Base-by-base conservation (phyloP, 2,888 invertebrate species). In the Embidobia sp. region DNA sequence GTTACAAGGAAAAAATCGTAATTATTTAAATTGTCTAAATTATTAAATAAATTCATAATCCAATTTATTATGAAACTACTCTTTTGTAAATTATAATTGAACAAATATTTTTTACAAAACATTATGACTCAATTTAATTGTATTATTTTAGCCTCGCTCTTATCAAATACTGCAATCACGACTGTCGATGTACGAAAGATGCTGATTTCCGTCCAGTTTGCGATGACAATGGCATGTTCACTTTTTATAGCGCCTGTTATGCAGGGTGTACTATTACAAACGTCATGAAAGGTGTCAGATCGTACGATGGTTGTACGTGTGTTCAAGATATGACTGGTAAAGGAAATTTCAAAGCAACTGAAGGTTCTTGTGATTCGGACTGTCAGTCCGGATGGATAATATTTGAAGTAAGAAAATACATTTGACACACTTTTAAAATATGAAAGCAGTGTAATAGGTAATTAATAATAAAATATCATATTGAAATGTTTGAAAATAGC, bases 161-260 rank as follows among this genome's bases (percentile, higher is more conserved):
- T 0, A 89, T 49, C 22, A 90, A 90, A 11, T 91, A 88, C 59
- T 93, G 93, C 80, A 92, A 93, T 74, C 87, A 86, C 22, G 83
- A 91, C 33, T 93, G 93, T 79, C 88, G 90, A 13, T 93, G 93
- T 81, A 86, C 88, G 6, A 83, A 85, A 11, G 85, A 89, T 19
- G 89, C 90, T 16, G 87, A 90, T 44, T 94, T 94, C 81, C 91
- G 92, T 61, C 94, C 94, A 0, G 91, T 94, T 19, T 94, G 94
- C 82, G 91, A 92, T 1, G 90, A 90, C 72, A 91, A 91, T 72
- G 90, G 90, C 6, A 87, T 82, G 0, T 87, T 90, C 3, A 93
- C 93, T 0, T 95, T 92, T 85, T 95, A 93, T 84, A 94, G 93
- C 0, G 94, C 95, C 0, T 95, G 95, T 86, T 92, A 93, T 82